Conservation (phyloP, 2,113 vertebrate genomes). For the Pseudorasbora parva region DNA sequence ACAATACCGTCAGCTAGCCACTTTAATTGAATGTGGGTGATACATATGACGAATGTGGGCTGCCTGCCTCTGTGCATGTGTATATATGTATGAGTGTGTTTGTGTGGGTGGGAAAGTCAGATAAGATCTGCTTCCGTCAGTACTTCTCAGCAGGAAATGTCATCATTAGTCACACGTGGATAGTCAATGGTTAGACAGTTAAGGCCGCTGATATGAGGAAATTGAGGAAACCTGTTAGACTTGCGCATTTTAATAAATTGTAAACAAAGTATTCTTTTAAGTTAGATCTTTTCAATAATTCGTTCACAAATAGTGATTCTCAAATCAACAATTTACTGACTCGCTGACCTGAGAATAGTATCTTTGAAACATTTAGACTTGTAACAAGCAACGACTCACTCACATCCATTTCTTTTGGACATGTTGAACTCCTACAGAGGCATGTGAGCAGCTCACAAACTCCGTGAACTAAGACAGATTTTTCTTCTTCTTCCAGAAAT, state of each 20-base stretch:
- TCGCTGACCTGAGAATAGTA: neutral
- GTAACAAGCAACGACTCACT: neutral
- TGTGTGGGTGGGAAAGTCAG: constrained; percentile 23
- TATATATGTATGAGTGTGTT: constrained; percentile 28
- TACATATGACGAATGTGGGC: constrained; percentile 34
- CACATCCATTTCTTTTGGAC: neutral
- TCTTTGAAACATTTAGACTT: neutral
- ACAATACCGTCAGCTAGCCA: constrained; percentile 32
- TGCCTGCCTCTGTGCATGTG: constrained; percentile 10
- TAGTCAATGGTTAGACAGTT: constrained; percentile 32
- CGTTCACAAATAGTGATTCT: neutral
- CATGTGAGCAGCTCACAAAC: neutral
- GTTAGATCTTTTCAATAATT: neutral
- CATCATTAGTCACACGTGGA: constrained; percentile 42
- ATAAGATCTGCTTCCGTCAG: constrained; percentile 18
- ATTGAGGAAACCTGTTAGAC: constrained; percentile 31
- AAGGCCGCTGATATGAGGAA: constrained; percentile 9
- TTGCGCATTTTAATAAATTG: neutral
- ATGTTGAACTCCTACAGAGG: neutral
- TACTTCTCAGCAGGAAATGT: constrained; percentile 38
- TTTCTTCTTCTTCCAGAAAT: neutral
- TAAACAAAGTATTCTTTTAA: neutral
- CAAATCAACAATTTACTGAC: constrained; percentile 10
- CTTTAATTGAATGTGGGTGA: constrained; percentile 33
- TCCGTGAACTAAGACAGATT: neutral